Conservation (phyloP, 2,113 vertebrate genomes). For the Rhadina sibilatrix region DNA sequence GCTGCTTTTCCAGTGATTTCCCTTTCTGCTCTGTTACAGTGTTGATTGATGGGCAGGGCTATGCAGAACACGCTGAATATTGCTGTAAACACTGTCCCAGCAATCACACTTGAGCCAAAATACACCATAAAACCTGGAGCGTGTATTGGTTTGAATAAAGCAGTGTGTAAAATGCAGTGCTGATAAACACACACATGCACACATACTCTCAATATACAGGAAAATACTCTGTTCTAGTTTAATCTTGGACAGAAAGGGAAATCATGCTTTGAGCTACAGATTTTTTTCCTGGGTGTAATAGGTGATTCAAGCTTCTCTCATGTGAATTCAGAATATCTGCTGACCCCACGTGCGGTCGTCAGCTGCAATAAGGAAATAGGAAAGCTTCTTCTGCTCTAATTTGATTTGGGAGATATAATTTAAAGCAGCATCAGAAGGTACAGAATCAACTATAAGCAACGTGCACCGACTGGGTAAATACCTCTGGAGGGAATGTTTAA, state of each 20-base stretch:
- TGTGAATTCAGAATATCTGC: neutral
- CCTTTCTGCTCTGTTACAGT: slow-evolving; percentile 32
- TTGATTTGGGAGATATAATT: slow-evolving; percentile 34
- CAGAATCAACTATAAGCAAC: neutral
- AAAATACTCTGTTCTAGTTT: neutral
- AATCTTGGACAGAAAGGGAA: neutral
- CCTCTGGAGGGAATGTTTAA: slow-evolving; percentile 53
- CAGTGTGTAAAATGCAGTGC: neutral
- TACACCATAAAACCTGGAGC: slow-evolving; percentile 11
- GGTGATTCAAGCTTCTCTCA: neutral
- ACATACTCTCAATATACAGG: neutral
- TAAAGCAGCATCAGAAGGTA: slow-evolving; percentile 14
- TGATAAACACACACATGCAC: neutral
- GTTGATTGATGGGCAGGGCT: slow-evolving; percentile 53
- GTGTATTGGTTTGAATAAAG: neutral
- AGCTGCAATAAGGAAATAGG: neutral
- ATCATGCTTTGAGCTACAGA: neutral
- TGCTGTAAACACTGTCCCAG: slow-evolving; percentile 43
- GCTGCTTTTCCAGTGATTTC: slow-evolving; percentile 2
- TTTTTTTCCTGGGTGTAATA: neutral
- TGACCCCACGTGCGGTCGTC: neutral
- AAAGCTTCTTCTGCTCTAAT: neutral
- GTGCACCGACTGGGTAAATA: slow-evolving; percentile 12
- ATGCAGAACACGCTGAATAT: slow-evolving; percentile 21
- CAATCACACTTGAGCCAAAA: slow-evolving; percentile 45